Base-by-base conservation (phyloP, 2,797 vertebrate species). In the Sternotherus odoratus region DNA sequence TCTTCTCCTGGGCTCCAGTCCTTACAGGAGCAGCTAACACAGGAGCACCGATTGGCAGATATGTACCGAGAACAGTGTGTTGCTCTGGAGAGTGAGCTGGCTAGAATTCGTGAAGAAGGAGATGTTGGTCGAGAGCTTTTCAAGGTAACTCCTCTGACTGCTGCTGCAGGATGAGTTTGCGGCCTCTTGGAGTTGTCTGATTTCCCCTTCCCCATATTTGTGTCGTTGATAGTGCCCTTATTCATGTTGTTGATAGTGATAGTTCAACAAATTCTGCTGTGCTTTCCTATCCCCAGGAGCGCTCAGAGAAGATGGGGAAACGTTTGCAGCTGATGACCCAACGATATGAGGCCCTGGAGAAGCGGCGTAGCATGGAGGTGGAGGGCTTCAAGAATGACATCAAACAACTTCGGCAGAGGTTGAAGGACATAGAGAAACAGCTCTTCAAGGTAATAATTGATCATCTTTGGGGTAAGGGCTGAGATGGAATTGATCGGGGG, bases 41-140 rank as follows among this genome's bases (percentile, higher is more conserved):
- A 99, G 97, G 98, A 99, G 39, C 98, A 99, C 69, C 98, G 79
- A 51, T 95, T 99, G 82, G 98, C 99, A 5, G 98, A 97, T 95
- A 99, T 99, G 99, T 99, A 99, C 96, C 98, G 99, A 91, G 98
- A 99, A 89, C 99, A 99, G 97, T 99, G 99, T 72, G 97, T 99
- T 77, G 94, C 98, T 77, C 88, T 99, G 91, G 99, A 99, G 97
- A 98, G 98, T 8, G 98, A 99, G 28, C 95, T 99, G 94, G 98
- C 99, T 26, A 98, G 98, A 94, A 98, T 99, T 94, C 98, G 98
- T 95, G 99, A 99, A 93, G 98, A 99, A 94, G 98, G 98, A 28
- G 99, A 99, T 53, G 98, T 97, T 60, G 98, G 98, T 89, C 98
- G 97, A 93, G 98, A 99, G 91, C 98, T 99, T 94, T 99, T 99